phyloP scores from a whole-genome alignment of 2,113 vertebrate species.

The Cyprinodon brontotheroides region DNA sequence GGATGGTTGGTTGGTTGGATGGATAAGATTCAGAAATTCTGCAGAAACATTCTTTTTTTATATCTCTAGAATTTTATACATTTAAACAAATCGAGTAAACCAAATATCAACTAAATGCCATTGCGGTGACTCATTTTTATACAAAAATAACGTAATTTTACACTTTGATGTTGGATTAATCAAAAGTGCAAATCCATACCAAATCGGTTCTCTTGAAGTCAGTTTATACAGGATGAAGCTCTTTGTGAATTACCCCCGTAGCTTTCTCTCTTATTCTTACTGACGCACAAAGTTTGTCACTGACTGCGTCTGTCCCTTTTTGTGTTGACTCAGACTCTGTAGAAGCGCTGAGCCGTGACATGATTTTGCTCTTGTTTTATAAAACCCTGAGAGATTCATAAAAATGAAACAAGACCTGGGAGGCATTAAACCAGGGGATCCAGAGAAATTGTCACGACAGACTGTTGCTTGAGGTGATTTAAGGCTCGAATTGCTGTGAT shows the following conservation, averaged over 20 bases:
- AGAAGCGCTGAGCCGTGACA: slow-evolving; percentile 58
- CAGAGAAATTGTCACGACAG: slow-evolving; percentile 49
- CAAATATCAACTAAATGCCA: not conserved
- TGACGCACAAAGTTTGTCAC: slow-evolving; percentile 62
- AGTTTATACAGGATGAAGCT: slow-evolving; percentile 43
- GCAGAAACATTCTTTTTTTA: too few relatives aligned
- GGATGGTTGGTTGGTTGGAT: not conserved
- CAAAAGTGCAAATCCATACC: not conserved
- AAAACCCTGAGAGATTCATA: slow-evolving; percentile 66
- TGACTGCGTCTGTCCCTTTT: slow-evolving; percentile 49
- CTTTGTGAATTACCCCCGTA: slow-evolving; percentile 25
- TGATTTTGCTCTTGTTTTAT: slow-evolving; percentile 58
- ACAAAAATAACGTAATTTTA: not conserved
- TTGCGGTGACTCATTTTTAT: not conserved
- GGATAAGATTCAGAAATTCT: not conserved
- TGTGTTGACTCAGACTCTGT: slow-evolving; percentile 49
- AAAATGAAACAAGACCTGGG: slow-evolving; percentile 52
- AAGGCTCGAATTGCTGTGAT: slow-evolving; percentile 1
- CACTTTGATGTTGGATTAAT: not conserved
- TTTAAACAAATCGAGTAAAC: not conserved
- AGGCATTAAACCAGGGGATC: slow-evolving; percentile 14
- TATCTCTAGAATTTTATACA: too few relatives aligned
- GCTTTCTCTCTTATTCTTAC: slow-evolving; percentile 32
- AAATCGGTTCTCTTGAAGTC: slow-evolving; percentile 11
- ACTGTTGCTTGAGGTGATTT: slow-evolving; percentile 55